Percentiles rank a stretch among this genome's conserved stretches.
Conservation (phyloP, 2,113 vertebrate genomes). For the Cyanoliseus patagonus region DNA sequence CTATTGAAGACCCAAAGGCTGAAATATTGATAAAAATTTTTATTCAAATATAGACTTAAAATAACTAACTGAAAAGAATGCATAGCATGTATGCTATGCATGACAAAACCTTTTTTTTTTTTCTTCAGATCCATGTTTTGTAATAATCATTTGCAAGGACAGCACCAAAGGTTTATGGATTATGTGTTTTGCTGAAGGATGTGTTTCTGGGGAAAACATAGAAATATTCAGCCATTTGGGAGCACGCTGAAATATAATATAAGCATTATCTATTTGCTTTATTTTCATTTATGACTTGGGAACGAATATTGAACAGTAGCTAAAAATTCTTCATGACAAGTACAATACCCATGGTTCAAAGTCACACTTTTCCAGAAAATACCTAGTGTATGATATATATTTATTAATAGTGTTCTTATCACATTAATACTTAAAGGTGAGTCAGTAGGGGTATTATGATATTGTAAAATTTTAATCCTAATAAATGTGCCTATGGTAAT, state of each 20-base stretch:
- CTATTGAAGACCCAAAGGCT: background rate
- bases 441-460: constrained; percentile 65
- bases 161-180: background rate
- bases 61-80: background rate
- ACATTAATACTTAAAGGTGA: constrained; percentile 70
- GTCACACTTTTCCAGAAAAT: constrained; percentile 43
- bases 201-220: background rate
- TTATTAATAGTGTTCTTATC: constrained; percentile 66
- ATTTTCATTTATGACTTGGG: background rate
- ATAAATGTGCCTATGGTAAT: constrained; percentile 73
- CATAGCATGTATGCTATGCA: background rate
- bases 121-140: background rate
- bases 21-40: background rate
- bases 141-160: background rate
- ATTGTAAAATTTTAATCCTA: constrained; percentile 74
- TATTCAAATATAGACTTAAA: background rate
- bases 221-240: background rate
- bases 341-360: constrained; percentile 41
- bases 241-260: background rate
- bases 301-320: background rate
- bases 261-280: background rate
- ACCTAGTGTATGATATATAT: constrained; percentile 26
- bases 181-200: background rate
- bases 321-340: constrained; percentile 5
- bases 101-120: background rate